Base-by-base conservation (phyloP, 1,140 invertebrate genomes). In the Harpegnathos saltator region DNA sequence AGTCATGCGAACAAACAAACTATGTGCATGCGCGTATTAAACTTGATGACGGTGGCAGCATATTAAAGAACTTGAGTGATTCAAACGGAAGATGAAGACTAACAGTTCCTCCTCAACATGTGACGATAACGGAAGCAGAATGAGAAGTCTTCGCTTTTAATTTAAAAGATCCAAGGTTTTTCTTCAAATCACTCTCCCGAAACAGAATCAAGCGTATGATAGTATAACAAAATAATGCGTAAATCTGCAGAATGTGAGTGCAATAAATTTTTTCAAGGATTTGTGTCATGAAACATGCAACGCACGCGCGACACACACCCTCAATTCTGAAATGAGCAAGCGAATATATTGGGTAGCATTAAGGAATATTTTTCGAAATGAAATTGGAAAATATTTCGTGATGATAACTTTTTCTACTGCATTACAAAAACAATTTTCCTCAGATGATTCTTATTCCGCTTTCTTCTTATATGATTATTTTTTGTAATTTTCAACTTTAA, bases 131-230 rank as follows among this genome's bases (percentile, higher is more conserved):
- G 61, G 38, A 12, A 54, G 44, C 9, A 9, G 52, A 59, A 66
- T 29, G 17, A 15, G 24, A 74, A 19, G 9, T 22, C 17, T 71
- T 74, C 52, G 11, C 50, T 12, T 72, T 12, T 58, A 77, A 85
- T 75, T 58, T 77, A 22, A 66, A 38, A 48, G 3, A 78, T 83
- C 22, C 66, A 80, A 87, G 73, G 66, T 17, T 78, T 61, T 83
- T 71, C 50, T 2, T 62, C 3, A 29, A 52, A 44, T n/a, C 48
- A 33, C 11, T 75, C 14, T 9, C 4, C 12, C 15, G 22, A 0
- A 15, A 17, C n/a, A 12, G 61, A 71, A 85, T 85, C 74, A 61
- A 74, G 50, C 62, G 48, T 26, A 52, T 24, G 2, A 24, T 59
- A 72, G 66, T 24, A 61, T 62, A 61, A 82, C 7, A 58, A 58